Base-by-base conservation (phyloP, 2,113 vertebrate species). In the Chrysemys picta region DNA sequence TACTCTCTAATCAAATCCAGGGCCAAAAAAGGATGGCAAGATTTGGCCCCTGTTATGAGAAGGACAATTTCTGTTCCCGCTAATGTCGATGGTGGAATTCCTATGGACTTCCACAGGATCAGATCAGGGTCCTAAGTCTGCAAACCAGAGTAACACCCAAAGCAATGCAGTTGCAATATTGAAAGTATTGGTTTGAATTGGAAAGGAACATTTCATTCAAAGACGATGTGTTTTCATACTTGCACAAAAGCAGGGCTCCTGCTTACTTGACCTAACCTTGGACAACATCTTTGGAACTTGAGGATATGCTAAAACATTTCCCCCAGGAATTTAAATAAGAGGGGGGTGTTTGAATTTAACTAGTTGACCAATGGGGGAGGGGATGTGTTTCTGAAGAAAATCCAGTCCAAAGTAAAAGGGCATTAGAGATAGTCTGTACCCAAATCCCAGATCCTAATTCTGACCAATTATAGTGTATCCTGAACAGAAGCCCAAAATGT, bases 71-170 rank as follows among this genome's bases (percentile, higher is more conserved):
- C 29, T 80, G 29, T 52, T 80, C 78, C 49, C 17, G 21, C 31
- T 52, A 16, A n/a, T 69, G 16, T n/a, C 35, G 21, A n/a, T 21
- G 35, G 4, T 27, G 57, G 6, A 38, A 45, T 42, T 84, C 85
- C 4, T 35, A 87, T 82, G 0, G 0, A 49, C 42, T 90, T 27
- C 45, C n/a, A 87, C 19, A n/a, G n/a, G 80, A 82, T 16, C 42
- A 47, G 75, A 29, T 45, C 42, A 16, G 79, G 72, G 50, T 8
- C 10, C 12, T 24, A 3, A n/a, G 8, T 65, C 3, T 0, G 6
- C n/a, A 4, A 79, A 2, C 0, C 0, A 6, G 12, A n/a, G 29
- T 35, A 5, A n/a, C 35, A 12, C 2, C 6, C 8, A 52, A 13
- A 27, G 1, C 1, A 38, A 69, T 89, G 27, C 16, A 79, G 85